These are phyloP conservation scores for Tiliacea citrago DNA, from an alignment of 2,888 invertebrate species.

Conservation along the genomic window DNA sequence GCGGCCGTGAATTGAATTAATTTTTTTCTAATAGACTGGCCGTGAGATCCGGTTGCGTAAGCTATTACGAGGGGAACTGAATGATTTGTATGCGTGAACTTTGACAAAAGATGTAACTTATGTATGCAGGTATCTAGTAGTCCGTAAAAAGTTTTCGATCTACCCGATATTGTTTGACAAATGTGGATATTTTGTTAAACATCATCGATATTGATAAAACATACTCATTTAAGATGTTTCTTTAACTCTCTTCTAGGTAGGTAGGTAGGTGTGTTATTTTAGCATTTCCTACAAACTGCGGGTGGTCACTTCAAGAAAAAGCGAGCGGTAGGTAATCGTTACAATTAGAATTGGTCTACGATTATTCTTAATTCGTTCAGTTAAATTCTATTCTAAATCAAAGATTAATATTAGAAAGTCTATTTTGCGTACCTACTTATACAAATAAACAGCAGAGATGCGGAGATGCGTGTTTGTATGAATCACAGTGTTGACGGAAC, in stretches of 20 bases:
- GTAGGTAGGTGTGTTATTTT: neutral
- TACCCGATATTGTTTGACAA: slow-evolving; percentile 21
- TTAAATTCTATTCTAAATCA: neutral
- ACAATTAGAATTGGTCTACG: too few species aligned
- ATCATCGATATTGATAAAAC: neutral
- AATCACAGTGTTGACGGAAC: slow-evolving; percentile 21
- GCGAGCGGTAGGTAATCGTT: neutral
- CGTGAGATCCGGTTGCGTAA: slow-evolving; percentile 78
- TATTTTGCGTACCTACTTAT: slow-evolving; percentile 36
- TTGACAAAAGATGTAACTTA: slow-evolving; percentile 50
- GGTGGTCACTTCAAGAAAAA: neutral
- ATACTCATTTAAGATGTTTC: neutral
- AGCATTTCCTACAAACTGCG: neutral
- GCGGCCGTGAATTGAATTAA: slow-evolving; percentile 80
- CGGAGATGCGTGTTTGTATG: slow-evolving; percentile 36
- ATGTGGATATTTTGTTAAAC: neutral
- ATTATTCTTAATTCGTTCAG: neutral
- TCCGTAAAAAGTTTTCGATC: neutral
- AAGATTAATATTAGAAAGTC: neutral
- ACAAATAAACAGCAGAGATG: slow-evolving; percentile 39
- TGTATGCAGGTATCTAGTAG: slow-evolving; percentile 34
- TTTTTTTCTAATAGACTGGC: slow-evolving; percentile 74
- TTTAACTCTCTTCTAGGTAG: neutral
- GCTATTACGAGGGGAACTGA: slow-evolving; percentile 53
- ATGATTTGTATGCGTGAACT: slow-evolving; percentile 57